phyloP scores from a whole-genome alignment of 2,888 invertebrate genomes.

The Epirrhoe alternata region DNA sequence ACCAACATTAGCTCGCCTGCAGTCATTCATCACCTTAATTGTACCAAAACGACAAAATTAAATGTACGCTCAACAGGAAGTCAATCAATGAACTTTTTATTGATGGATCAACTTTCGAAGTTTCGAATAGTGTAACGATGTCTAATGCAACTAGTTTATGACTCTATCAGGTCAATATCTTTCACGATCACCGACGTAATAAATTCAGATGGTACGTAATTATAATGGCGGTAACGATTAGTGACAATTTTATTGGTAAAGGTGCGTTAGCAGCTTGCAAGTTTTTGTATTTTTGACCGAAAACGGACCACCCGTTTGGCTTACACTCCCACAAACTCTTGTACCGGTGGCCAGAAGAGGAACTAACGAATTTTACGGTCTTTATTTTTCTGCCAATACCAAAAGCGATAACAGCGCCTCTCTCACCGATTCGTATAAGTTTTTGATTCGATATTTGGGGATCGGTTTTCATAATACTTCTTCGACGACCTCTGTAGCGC shows the following conservation, averaged over 20 bases:
- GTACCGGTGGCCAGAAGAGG: too few species aligned
- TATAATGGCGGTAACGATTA: conserved; percentile 29
- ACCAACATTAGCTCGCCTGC: neutral
- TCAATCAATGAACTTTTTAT: conserved; percentile 71
- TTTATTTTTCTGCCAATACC: too few species aligned
- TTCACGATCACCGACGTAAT: conserved; percentile 57
- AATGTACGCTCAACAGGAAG: conserved; percentile 62
- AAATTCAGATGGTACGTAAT: conserved; percentile 41
- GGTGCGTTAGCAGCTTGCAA: conserved; percentile 20
- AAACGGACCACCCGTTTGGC: conserved; percentile 5
- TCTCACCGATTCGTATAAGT: too few species aligned
- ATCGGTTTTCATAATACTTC: too few species aligned
- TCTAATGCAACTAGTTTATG: conserved; percentile 52
- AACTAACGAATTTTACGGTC: too few species aligned
- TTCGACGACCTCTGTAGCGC: too few species aligned
- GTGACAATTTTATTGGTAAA: conserved; percentile 37
- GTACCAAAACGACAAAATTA: conserved; percentile 40
- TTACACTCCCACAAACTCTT: too few species aligned
- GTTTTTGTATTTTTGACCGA: neutral
- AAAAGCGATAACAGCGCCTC: too few species aligned
- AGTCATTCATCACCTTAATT: conserved; percentile 44
- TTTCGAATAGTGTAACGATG: conserved; percentile 61
- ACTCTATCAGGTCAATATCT: conserved; percentile 47
- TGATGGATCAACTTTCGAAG: conserved; percentile 56
- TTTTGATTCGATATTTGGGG: too few species aligned